Conservation (phyloP, 37 sponge, comb jelly and placozoan species). For the Halichondria panicea region DNA sequence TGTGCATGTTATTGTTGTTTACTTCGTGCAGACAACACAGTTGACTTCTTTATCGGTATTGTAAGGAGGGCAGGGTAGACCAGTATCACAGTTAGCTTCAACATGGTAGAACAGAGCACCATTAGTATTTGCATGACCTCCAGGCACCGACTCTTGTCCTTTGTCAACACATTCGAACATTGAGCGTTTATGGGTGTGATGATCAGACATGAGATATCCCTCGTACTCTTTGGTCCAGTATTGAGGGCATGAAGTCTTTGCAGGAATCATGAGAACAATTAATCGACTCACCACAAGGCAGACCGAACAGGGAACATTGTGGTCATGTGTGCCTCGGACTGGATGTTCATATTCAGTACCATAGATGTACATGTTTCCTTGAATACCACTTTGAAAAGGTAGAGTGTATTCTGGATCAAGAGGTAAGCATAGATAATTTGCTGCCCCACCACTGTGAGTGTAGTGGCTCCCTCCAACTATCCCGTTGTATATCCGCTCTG, state of each 20-base stretch:
- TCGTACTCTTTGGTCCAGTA: conserved; percentile 49
- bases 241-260: conserved; percentile 17
- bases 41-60: conserved; percentile 31
- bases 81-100: conserved; percentile 36
- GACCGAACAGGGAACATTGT: conserved; percentile 56
- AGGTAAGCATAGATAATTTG: conserved; percentile 28
- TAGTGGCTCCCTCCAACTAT: not conserved
- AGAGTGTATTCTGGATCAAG: conserved; percentile 26
- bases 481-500: too few species aligned
- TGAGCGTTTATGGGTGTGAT: not conserved
- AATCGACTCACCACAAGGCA: conserved; percentile 18
- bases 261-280: conserved; percentile 41
- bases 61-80: conserved; percentile 48
- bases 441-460: conserved; percentile 3
- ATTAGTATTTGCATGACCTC: conserved; percentile 12
- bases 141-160: conserved; percentile 17
- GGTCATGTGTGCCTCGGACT: not conserved
- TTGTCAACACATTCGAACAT: conserved; percentile 46
- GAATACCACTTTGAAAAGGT: conserved; percentile 10
- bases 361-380: conserved; percentile 13
- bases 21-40: conserved; percentile 60
- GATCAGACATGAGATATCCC: conserved; percentile 46
- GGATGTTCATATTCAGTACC: conserved; percentile 49
- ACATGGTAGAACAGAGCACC: conserved; percentile 39
- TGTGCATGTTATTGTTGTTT: too few species aligned